phyloP scores from a whole-genome alignment of 2,113 vertebrate species.

The Promerops cafer region DNA sequence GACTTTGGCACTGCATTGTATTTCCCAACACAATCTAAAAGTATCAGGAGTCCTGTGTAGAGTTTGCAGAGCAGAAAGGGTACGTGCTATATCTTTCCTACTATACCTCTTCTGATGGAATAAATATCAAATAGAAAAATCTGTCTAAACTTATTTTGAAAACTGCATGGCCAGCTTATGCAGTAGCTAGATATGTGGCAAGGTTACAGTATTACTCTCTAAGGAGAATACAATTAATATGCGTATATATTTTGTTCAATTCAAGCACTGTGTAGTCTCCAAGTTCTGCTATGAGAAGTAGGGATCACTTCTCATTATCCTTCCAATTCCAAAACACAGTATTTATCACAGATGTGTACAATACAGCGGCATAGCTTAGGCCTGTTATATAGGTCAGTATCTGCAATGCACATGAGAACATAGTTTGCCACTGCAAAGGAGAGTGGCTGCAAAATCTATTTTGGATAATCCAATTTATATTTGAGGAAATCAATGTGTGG shows the following conservation, averaged over 20 bases:
- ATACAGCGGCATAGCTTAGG: conserved; percentile 50
- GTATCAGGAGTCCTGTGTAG: background rate
- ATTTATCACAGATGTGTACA: conserved; percentile 45
- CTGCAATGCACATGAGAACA: conserved; percentile 41
- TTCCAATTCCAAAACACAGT: conserved; percentile 17
- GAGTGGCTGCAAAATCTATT: conserved; percentile 61
- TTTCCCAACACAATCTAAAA: background rate
- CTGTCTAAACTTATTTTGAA: conserved; percentile 61
- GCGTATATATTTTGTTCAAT: conserved; percentile 32
- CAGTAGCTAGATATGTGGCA: conserved; percentile 51
- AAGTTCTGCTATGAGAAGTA: conserved; percentile 27
- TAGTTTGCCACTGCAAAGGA: conserved; percentile 38
- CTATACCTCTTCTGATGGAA: background rate
- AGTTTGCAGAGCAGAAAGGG: background rate
- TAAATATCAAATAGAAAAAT: conserved; percentile 25
- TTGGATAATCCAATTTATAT: conserved; percentile 65
- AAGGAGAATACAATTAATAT: conserved; percentile 53
- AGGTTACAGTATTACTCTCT: conserved; percentile 51
- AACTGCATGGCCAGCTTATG: conserved; percentile 63
- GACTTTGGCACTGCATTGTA: background rate
- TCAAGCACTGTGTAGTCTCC: conserved; percentile 43
- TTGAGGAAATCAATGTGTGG: conserved; percentile 42
- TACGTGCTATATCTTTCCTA: background rate
- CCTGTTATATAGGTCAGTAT: conserved; percentile 61
- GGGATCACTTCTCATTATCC: conserved; percentile 5